Evolutionary conservation across 2,888 invertebrate species (phyloP).

Genomic region (Cordilura impudica): DNA sequence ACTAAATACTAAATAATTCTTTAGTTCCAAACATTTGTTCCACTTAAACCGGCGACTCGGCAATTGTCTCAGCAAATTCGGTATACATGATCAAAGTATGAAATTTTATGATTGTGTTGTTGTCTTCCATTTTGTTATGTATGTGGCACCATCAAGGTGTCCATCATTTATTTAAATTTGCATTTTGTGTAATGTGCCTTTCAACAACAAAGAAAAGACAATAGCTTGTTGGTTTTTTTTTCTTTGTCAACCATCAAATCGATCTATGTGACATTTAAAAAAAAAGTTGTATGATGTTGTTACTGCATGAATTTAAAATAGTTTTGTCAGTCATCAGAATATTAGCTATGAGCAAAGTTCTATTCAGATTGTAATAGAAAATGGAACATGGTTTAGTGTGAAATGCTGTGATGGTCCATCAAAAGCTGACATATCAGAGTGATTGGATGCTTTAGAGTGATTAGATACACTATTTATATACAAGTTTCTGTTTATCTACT

Average conservation of each 20-base stretch:
- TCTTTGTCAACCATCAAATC: conserved; percentile 45
- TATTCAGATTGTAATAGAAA: too few relatives aligned
- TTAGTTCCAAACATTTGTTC: too few relatives aligned
- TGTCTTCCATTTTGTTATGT: conserved; percentile 46
- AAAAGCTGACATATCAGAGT: too few relatives aligned
- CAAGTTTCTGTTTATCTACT: too few relatives aligned
- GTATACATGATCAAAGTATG: too few relatives aligned
- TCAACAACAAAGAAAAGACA: conserved; percentile 45
- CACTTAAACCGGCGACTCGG: too few relatives aligned
- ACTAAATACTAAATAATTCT: too few relatives aligned
- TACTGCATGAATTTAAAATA: conserved; percentile 52
- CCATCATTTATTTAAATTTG: conserved; percentile 63
- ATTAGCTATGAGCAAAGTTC: conserved; percentile 10
- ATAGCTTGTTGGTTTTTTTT: conserved; percentile 52
- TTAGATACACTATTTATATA: too few relatives aligned
- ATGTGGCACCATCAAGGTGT: conserved; percentile 63
- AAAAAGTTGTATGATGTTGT: conserved; percentile 5
- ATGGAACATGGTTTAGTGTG: too few relatives aligned
- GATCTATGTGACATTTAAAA: conserved; percentile 60
- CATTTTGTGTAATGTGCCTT: conserved; percentile 51
- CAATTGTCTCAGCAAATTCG: too few relatives aligned
- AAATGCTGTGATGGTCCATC: too few relatives aligned
- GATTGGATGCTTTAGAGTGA: too few relatives aligned
- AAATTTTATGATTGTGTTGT: conserved; percentile 42
- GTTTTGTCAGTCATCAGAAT: conserved; percentile 43